Percentiles rank a stretch among this genome's conserved stretches.
These are phyloP conservation scores for Lynx canadensis DNA, from an alignment of 2,113 vertebrate species.

Conservation along the genomic window DNA sequence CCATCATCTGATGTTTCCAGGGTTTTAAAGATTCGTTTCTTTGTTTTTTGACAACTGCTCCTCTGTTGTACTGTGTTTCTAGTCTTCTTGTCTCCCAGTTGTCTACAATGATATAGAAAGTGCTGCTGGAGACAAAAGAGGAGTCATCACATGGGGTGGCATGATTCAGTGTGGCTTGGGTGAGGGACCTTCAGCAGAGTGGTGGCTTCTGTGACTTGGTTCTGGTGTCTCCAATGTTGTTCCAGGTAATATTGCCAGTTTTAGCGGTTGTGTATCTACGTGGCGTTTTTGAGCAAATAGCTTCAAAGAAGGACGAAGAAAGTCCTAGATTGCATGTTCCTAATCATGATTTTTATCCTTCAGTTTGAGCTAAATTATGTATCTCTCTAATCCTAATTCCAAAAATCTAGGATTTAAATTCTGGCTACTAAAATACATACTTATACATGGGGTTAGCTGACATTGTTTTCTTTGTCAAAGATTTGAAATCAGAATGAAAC, in stretches of 20 bases:
- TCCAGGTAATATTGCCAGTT: not conserved
- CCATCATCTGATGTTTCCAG: not conserved
- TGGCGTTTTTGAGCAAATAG: not conserved
- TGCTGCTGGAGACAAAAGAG: not conserved
- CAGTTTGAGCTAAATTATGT: not conserved
- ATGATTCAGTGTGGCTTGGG: not conserved
- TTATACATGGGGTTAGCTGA: not conserved
- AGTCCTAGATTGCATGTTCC: not conserved
- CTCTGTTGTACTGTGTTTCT: not conserved
- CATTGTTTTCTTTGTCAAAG: not conserved
- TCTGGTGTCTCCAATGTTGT: not conserved
- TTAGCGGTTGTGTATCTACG: not conserved
- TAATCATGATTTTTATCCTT: not conserved
- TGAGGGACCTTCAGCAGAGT: not conserved
- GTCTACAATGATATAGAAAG: not conserved
- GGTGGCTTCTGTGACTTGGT: not conserved
- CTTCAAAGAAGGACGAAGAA: not conserved
- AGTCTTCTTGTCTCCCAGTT: not conserved
- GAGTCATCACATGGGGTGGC: fast-evolving
- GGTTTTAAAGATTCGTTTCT: not conserved
- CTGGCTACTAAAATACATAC: not conserved
- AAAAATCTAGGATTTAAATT: not conserved
- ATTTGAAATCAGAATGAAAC: constrained; percentile 24
- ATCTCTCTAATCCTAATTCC: not conserved
- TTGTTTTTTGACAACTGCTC: not conserved